Base-by-base conservation (phyloP, 2,797 vertebrate genomes). In the Stomatorhinus walkeri region DNA sequence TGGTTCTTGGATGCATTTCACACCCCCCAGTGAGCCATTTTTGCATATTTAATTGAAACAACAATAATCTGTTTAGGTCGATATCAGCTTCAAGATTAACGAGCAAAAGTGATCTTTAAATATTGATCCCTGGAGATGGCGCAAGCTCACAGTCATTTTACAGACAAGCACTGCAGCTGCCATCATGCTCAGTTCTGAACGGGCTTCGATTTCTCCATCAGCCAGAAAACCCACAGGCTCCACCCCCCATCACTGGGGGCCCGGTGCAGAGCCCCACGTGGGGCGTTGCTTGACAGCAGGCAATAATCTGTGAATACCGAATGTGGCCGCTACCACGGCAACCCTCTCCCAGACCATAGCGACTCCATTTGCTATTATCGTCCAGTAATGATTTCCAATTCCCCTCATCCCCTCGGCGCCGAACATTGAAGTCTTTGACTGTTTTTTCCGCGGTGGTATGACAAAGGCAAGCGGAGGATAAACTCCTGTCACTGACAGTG, bases 351-450 rank as follows among this genome's bases (percentile, higher is more conserved):
- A 12, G 16, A 43, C 32, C 88, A 40, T 72, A 85, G 49, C 36
- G 10, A 89, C 59, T 52, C 16, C 24, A 14, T 43, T 72, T 16
- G 59, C 88, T 54, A 72, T 72, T 61, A 86, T 86, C 83, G 40
- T 89, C 76, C 88, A 89, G 72, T 86, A 89, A 89, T 28, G 88
- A 59, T 43, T 32, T 64, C 59, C 48, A 51, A 72, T 86, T 43
- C 24, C 16, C 16, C 24, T 32, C 24, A 0, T 28, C 46, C 81
- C 83, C 43, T 48, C 2, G 32, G 46, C 83, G n/a, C 22, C 3
- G 4, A 52, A 46, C 52, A 28, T n/a, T 85, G 16, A 89, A 89
- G 84, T 81, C 46, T 89, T 52, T 54, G 59, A 89, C 64, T 49
- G 46, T 46, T 52, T 86, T 48, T 36, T 19, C 46, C 9, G 12